Evolutionary conservation across 2,888 invertebrate genomes (phyloP).

Genomic region (Pimpla rufipes): DNA sequence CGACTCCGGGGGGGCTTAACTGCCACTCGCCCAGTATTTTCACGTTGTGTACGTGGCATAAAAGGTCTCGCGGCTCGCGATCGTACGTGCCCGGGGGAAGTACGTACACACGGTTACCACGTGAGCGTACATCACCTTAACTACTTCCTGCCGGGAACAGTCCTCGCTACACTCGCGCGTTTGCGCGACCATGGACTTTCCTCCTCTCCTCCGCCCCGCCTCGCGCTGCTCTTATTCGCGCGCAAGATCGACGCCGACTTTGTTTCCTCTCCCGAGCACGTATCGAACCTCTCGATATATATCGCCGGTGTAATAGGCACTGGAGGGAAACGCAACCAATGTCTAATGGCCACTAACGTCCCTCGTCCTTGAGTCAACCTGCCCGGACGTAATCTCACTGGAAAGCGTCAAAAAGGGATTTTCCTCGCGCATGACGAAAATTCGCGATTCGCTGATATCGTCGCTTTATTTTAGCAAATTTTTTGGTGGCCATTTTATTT

Average conservation of each 20-base stretch:
- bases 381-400: background rate
- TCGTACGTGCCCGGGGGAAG: slow-evolving; percentile 72
- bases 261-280: slow-evolving; percentile 11
- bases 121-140: slow-evolving; percentile 78
- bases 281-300: slow-evolving; percentile 24
- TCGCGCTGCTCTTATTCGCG: slow-evolving; percentile 47
- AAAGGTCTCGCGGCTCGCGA: slow-evolving; percentile 67
- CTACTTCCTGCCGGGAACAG: slow-evolving; percentile 73
- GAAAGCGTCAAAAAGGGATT: background rate
- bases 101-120: slow-evolving; percentile 74
- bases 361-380: background rate
- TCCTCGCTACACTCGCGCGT: slow-evolving; percentile 32
- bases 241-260: slow-evolving; percentile 29
- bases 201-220: background rate
- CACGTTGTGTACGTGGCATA: slow-evolving; percentile 71
- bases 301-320: slow-evolving; percentile 36
- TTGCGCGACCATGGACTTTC: slow-evolving; percentile 20
- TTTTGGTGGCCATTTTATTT: no score
- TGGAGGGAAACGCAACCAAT: slow-evolving; percentile 18
- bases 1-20: slow-evolving; percentile 39
- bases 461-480: no score
- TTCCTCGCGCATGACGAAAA: background rate
- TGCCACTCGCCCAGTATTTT: slow-evolving; percentile 56
- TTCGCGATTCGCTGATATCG: no score
- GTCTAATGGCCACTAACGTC: slow-evolving; percentile 27